These are phyloP conservation scores for Sarcophaga peregrina DNA, from an alignment of 1,140 invertebrate genomes.

Conservation along the genomic window DNA sequence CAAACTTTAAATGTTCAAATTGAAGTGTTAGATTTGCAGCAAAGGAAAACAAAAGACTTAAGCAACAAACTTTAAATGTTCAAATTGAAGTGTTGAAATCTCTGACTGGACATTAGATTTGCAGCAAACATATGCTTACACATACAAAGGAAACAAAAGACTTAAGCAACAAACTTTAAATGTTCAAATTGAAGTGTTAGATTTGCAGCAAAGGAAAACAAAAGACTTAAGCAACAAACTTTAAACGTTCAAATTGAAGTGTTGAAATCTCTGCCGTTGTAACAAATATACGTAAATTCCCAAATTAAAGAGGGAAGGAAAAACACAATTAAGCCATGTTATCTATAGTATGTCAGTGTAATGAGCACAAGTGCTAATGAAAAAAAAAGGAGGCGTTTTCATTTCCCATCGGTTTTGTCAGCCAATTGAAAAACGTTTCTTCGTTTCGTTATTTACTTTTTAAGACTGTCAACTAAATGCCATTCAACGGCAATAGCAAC, in stretches of 20 bases:
- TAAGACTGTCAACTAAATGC: slow-evolving; percentile 16
- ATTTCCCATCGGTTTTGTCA: neutral
- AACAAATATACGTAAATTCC: slow-evolving; percentile 1
- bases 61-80: slow-evolving; percentile 34
- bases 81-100: neutral
- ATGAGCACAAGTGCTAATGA: neutral
- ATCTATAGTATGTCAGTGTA: no score
- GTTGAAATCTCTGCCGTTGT: no score
- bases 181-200: neutral
- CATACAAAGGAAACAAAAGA: slow-evolving; percentile 27
- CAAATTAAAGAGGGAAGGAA: neutral
- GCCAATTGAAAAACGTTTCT: slow-evolving; percentile 32
- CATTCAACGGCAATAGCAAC: slow-evolving; percentile 25
- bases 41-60: slow-evolving; percentile 32
- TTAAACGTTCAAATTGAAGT: neutral
- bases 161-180: slow-evolving; percentile 12
- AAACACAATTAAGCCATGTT: no score
- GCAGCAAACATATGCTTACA: no score
- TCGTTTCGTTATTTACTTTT: slow-evolving; percentile 6
- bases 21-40: no score
- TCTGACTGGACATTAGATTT: no score
- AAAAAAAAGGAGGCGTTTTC: slow-evolving; percentile 32
- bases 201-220: neutral
- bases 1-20: slow-evolving; percentile 33
- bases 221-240: slow-evolving; percentile 33